Percentiles rank a stretch among this genome's conserved stretches.
These are phyloP conservation scores for Erethizon dorsatum DNA, from an alignment of 2,797 vertebrate genomes.

Conservation along the genomic window DNA sequence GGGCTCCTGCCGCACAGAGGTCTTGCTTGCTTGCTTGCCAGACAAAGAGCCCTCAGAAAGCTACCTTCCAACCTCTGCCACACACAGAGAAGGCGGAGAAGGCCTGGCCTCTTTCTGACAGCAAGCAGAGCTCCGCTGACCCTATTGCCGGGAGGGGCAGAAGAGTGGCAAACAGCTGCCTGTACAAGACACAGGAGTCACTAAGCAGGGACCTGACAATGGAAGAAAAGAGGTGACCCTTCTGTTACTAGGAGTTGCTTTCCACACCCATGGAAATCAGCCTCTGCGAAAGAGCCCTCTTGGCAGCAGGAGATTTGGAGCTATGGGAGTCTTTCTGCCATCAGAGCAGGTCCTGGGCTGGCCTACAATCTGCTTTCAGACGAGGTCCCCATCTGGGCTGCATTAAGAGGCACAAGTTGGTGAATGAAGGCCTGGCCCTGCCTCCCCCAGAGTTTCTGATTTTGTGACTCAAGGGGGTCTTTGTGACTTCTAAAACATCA, in stretches of 20 bases:
- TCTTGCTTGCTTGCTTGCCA: background rate
- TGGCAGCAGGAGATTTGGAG: conserved; percentile 31
- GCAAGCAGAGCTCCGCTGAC: background rate
- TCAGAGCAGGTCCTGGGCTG: background rate
- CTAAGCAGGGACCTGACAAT: background rate
- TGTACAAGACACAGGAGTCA: rapidly evolving
- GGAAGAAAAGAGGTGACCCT: background rate
- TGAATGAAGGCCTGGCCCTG: background rate
- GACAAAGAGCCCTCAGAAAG: conserved; percentile 80
- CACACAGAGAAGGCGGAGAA: conserved; percentile 58
- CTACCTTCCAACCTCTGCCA: conserved; percentile 66
- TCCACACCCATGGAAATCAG: conserved; percentile 22
- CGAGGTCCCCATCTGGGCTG: conserved; percentile 40
- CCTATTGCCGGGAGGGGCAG: background rate
- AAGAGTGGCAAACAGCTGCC: background rate
- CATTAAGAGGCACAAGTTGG: conserved; percentile 58
- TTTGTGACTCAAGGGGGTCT: conserved; percentile 59
- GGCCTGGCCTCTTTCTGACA: conserved; percentile 42
- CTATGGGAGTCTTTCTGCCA: background rate
- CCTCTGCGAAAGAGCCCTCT: background rate
- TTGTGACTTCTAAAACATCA: conserved; percentile 45
- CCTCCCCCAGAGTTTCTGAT: background rate
- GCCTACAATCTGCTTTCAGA: background rate
- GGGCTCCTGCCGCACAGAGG: background rate
- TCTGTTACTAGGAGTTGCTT: conserved; percentile 58